Evolutionary conservation across 2,797 vertebrate genomes (phyloP), one percentile per base, ranked within the genome.

Genomic region (Buphagus erythrorhynchus): DNA sequence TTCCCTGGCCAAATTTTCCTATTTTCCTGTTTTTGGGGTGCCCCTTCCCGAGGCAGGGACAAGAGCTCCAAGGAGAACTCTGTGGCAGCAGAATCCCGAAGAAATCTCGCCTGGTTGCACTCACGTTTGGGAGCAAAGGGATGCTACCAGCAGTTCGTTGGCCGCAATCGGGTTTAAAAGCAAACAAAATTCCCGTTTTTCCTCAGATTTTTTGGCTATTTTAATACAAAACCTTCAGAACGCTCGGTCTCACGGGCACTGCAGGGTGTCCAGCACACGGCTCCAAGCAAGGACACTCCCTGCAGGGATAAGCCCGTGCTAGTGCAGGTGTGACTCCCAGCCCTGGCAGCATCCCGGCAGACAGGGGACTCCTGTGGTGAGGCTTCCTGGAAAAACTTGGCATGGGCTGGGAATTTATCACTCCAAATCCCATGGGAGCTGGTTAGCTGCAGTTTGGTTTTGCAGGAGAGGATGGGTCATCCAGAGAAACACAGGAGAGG

Each of bases 321-420:
- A 2, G 17, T 0, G 9, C 71, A 78, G 81, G 78, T 68, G 83
- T 18, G 72, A 86, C 36, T 62, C 35, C 46, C 28, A 59, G 52
- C 16, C 0, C 55, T 6, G 31, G 16, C 0, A 0, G 42, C 54
- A 57, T 48, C 72, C 68, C 1, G 0, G 57, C 3, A 18, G 67
- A 74, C 4, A 11, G n/a, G 11, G n/a, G 19, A 28, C 10, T 48
- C 83, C 86, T 8, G 49, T 2, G 1, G 68, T 0, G 8, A 45
- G 71, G 42, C 51, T 85, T 71, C 88, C 78, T 59, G 75, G 78
- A 67, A 93, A 85, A 61, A 45, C 25, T 8, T 75, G 87, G 57
- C 87, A 51, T 5, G 3, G 40, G 33, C 52, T 75, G 71, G 78
- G 49, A 67, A 87, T 84, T 66, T 6, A 31, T 43, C 7, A 20